Base-by-base conservation (phyloP, 2,113 vertebrate species). In the Neotoma lepida region DNA sequence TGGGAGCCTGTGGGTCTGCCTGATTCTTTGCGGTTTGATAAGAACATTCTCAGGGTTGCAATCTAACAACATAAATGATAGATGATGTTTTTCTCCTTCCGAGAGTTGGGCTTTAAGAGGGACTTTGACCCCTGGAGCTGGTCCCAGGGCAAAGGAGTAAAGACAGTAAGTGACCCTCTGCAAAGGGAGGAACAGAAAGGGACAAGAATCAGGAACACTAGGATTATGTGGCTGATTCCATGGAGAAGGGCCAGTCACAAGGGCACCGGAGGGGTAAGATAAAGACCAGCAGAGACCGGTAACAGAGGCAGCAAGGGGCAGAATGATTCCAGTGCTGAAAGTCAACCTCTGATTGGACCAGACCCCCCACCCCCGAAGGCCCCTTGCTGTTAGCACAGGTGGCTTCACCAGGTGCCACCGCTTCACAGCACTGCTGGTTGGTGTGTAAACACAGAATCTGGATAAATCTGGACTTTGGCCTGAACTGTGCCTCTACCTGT, bases 1-100 rank as follows among this genome's bases (percentile, higher is more conserved):
- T 1, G 46, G 76, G 56, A 90, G 66, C 51, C 68, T 73, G 44
- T 61, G 35, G 77, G 68, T 56, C 76, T 64, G 74, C 76, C 87
- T 6, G 39, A 86, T 61, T 90, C 96, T 92, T 91, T 96, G 92
- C 54, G 94, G 94, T 90, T 90, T 95, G 95, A 54, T 91, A 96
- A 97, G 71, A 93, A 92, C 77, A n/a, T 76, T 85, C 70, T 95
- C 80, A 58, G 78, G 73, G 66, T 46, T 94, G 44, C 73, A n/a
- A 54, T 86, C 91, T 93, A 93, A 89, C 20, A 41, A 77, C 87
- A 84, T 93, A 87, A 97, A 95, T 64, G 96, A 93, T 35, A 58
- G 77, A 70, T 92, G 80, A 14, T 87, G 64, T 93, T 73, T 58
- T 90, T 92, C 90, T 70, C 64, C 71, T 86, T 51, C 63, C n/a